Evolutionary conservation across 2,888 invertebrate species (phyloP).

Genomic region (Troides oblongomaculatus): DNA sequence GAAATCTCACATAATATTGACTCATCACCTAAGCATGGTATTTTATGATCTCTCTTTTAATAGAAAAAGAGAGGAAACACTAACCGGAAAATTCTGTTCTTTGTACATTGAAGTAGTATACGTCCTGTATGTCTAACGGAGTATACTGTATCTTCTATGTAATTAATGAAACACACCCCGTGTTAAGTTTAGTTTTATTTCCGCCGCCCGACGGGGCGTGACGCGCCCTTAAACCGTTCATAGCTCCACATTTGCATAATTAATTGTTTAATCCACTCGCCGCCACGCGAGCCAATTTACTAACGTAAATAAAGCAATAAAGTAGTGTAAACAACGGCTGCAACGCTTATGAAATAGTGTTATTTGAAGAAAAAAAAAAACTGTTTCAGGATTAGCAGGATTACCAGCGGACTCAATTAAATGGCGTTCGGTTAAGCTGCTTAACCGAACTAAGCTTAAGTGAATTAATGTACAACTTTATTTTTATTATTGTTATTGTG

Average conservation of each 20-base stretch:
- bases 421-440: not conserved
- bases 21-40: no score
- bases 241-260: conserved; percentile 54
- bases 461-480: not conserved
- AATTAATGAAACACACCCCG: conserved; percentile 24
- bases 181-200: conserved; percentile 7
- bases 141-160: no score
- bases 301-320: conserved; percentile 40
- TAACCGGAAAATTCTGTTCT: no score
- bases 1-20: no score
- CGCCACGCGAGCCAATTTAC: conserved; percentile 42
- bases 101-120: no score
- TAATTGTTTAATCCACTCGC: conserved; percentile 62
- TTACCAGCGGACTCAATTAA: not conserved
- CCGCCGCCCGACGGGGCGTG: conserved; percentile 19
- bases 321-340: conserved; percentile 26
- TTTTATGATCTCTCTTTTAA: no score
- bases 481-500: no score
- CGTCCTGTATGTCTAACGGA: no score
- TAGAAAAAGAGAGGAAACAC: no score
- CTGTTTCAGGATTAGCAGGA: not conserved
- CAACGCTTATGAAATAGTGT: conserved; percentile 1
- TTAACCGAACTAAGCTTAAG: not conserved
- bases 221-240: conserved; percentile 30
- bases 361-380: conserved; percentile 3